These are phyloP conservation scores for Rhinoderma darwinii DNA, from an alignment of 2,113 vertebrate genomes.

Conservation along the genomic window DNA sequence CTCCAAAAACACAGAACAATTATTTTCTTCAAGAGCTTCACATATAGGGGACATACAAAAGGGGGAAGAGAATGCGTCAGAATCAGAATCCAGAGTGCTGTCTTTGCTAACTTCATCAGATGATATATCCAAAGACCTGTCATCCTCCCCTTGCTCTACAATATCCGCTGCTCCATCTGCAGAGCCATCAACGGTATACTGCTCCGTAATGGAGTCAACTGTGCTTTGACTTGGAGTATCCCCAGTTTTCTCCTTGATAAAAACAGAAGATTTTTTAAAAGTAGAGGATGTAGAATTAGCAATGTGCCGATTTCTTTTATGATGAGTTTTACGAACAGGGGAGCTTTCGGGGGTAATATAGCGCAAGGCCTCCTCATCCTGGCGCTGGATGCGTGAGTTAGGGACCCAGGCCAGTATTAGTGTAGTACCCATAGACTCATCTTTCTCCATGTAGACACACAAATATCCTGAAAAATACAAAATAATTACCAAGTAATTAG, in stretches of 20 bases:
- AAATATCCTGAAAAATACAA: conserved; percentile 82
- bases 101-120: conserved; percentile 89
- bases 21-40: conserved; percentile 86
- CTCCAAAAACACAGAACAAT: conserved; percentile 87
- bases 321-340: conserved; percentile 84
- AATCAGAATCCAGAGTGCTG: conserved; percentile 93
- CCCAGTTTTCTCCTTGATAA: conserved; percentile 55
- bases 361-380: conserved; percentile 94
- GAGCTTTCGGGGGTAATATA: conserved; percentile 95
- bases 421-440: conserved; percentile 88
- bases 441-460: conserved; percentile 94
- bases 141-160: conserved; percentile 73
- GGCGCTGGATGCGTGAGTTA: conserved; percentile 92
- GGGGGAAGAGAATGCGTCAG: conserved; percentile 93
- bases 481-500: conserved; percentile 32
- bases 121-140: conserved; percentile 88
- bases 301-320: conserved; percentile 70
- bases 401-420: conserved; percentile 97
- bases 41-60: conserved; percentile 94
- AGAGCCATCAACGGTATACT: conserved; percentile 66
- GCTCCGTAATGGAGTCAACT: conserved; percentile 69
- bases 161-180: conserved; percentile 76
- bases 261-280: conserved; percentile 54
- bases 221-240: conserved; percentile 61
- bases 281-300: conserved; percentile 57